These are phyloP conservation scores for Pollimyrus isidori DNA, from an alignment of 2,113 vertebrate species.

Conservation along the genomic window DNA sequence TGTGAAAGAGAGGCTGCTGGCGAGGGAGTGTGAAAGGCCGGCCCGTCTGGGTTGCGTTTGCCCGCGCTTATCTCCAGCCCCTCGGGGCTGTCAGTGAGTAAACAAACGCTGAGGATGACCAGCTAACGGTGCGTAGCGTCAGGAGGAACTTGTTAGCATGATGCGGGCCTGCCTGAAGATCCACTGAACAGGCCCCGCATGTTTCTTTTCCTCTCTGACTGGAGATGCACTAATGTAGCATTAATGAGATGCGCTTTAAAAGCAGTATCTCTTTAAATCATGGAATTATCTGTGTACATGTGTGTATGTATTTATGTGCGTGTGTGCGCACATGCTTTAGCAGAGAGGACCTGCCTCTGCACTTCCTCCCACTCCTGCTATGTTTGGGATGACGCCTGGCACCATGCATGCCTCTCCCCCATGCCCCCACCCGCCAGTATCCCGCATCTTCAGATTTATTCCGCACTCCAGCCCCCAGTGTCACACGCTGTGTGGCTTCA, in stretches of 20 bases:
- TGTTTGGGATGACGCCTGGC: not conserved
- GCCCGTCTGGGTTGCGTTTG: not conserved
- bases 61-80: constrained; percentile 5
- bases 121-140: not conserved
- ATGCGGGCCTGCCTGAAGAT: not conserved
- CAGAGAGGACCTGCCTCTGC: not conserved
- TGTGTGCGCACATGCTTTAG: not conserved
- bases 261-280: not conserved
- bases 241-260: not conserved
- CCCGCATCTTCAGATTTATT: not conserved
- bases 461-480: not conserved
- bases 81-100: not conserved
- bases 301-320: not conserved
- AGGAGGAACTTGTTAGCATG: constrained; percentile 2
- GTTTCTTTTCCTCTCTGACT: not conserved
- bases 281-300: not conserved
- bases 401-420: not conserved
- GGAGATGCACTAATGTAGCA: not conserved
- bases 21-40: not conserved
- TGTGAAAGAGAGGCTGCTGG: not conserved
- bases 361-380: not conserved
- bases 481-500: not conserved
- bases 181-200: not conserved
- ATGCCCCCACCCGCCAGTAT: not conserved
- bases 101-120: not conserved